Percentiles rank a stretch among this genome's conserved stretches.
These are phyloP conservation scores for Vulpes vulpes DNA, from an alignment of 2,113 vertebrate species.

Conservation along the genomic window DNA sequence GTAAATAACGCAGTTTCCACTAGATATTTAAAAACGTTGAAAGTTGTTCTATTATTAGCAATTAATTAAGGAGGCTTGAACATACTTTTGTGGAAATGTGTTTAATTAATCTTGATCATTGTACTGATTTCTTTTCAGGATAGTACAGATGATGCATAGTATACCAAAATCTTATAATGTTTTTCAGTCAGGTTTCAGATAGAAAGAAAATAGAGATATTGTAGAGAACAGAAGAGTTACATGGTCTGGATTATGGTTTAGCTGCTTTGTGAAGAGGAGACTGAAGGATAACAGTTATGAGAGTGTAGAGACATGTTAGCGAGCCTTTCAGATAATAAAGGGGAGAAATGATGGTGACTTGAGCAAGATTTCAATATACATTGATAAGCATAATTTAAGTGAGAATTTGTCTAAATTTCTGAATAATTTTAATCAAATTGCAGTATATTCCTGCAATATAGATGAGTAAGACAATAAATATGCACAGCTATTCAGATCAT, in stretches of 20 bases:
- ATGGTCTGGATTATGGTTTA: not conserved
- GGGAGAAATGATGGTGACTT: not conserved
- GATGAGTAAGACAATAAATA: not conserved
- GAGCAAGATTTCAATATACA: not conserved
- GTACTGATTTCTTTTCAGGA: not conserved
- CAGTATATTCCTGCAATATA: not conserved
- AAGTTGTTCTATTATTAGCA: not conserved
- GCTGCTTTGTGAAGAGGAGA: not conserved
- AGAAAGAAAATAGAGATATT: not conserved
- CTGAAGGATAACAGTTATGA: not conserved
- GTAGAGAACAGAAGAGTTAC: not conserved
- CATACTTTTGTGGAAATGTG: not conserved
- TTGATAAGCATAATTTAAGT: not conserved
- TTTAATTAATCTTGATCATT: not conserved
- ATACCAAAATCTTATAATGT: not conserved
- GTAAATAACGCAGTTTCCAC: not conserved
- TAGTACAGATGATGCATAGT: not conserved
- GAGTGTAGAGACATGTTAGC: not conserved
- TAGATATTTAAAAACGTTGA: not conserved
- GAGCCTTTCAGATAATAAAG: not conserved
- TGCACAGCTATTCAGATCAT: not conserved
- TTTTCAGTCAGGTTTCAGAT: not conserved
- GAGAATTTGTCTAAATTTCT: not conserved
- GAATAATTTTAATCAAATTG: not conserved
- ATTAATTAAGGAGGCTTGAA: not conserved